Evolutionary conservation across 2,888 invertebrate genomes (phyloP).

Genomic region (Malthinus flaveolus): DNA sequence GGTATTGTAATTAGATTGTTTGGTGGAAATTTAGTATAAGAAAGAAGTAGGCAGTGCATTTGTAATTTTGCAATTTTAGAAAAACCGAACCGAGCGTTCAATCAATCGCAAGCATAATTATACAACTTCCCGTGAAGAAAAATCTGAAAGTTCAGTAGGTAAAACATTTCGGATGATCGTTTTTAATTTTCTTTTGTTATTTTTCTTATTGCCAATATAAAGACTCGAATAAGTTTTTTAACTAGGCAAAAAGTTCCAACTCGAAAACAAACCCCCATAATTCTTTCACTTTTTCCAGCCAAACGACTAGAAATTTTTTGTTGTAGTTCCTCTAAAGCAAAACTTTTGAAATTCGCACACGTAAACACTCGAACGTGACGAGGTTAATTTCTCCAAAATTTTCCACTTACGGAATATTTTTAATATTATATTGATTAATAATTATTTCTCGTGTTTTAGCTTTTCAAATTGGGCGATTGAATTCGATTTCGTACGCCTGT

Average conservation of each 20-base stretch:
- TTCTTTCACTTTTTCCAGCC: conserved; percentile 28
- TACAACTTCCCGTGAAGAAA: background rate
- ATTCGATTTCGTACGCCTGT: background rate
- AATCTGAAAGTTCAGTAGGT: background rate
- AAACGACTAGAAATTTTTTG: conserved; percentile 30
- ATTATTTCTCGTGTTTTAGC: too few relatives aligned
- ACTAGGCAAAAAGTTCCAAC: conserved; percentile 33
- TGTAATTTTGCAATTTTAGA: too few relatives aligned
- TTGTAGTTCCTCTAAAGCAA: conserved; percentile 25
- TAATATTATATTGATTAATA: conserved; percentile 25
- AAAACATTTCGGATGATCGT: background rate
- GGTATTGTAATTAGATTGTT: too few relatives aligned
- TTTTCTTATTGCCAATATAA: conserved; percentile 26
- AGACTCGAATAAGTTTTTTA: conserved; percentile 34
- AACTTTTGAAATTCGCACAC: conserved; percentile 36
- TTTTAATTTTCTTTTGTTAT: conserved; percentile 11
- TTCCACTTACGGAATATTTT: conserved; percentile 14
- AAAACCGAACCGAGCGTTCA: too few relatives aligned
- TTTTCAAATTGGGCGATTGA: background rate
- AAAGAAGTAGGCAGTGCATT: too few relatives aligned
- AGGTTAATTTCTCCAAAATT: conserved; percentile 31
- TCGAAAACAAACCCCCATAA: conserved; percentile 34
- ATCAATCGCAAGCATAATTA: too few relatives aligned
- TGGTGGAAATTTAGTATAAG: too few relatives aligned
- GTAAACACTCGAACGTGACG: conserved; percentile 36